Percentiles rank a stretch among this genome's conserved stretches.
Evolutionary conservation across 2,113 vertebrate species (phyloP).

Genomic region (Xiphophorus couchianus): DNA sequence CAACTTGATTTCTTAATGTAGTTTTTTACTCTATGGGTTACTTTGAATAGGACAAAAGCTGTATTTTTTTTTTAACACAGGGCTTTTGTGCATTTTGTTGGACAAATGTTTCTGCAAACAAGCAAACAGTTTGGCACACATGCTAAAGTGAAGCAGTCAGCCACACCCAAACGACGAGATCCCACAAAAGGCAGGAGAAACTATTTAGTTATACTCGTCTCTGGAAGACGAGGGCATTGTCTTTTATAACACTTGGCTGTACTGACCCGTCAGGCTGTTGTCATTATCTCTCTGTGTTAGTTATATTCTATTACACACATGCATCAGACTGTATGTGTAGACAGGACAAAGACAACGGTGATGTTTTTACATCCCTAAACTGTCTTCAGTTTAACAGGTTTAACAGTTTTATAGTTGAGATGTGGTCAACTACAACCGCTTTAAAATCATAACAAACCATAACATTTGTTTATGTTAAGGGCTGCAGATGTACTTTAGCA

Average conservation of each 20-base stretch:
- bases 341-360: neutral
- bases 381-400: neutral
- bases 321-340: neutral
- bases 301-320: neutral
- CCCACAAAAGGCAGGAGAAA: neutral
- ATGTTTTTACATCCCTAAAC: neutral
- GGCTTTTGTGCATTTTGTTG: neutral
- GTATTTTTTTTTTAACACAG: neutral
- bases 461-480: neutral
- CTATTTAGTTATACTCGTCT: neutral
- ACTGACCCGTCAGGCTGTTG: neutral
- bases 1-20: neutral
- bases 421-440: neutral
- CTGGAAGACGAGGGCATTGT: neutral
- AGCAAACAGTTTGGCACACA: neutral
- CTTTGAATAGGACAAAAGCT: neutral
- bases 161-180: conserved; percentile 24
- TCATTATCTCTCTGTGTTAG: too few species aligned
- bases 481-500: too few species aligned
- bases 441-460: neutral
- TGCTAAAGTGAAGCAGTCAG: conserved; percentile 11
- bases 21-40: neutral
- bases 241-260: neutral
- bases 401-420: neutral
- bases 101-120: neutral